Base-by-base conservation (phyloP, 2,888 invertebrate genomes). In the Notocelia uddmanniana region DNA sequence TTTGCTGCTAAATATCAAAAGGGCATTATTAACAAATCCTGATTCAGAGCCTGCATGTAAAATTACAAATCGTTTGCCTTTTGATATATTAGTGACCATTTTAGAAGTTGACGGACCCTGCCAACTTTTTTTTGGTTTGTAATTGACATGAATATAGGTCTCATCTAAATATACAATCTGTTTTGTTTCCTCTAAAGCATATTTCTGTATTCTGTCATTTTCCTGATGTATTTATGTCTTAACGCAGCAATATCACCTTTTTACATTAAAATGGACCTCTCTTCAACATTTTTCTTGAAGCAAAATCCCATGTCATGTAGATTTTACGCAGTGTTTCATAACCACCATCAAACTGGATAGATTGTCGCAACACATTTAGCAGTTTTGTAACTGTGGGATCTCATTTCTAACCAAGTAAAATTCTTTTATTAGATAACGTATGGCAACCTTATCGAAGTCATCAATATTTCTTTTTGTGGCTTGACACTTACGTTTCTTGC, bases 381-480 rank as follows among this genome's bases (percentile, higher is more conserved):
- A 6, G 54, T 10, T 54, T 54, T 54, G 18, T 18, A 58, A 58
- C 34, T 58, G 21, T 52, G 52, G 52, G 11, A 21, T 21, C 11
- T 21, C 52, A 52, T 52, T 21, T 52, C 52, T 52, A 10, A 52
- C 52, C 21, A 52, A 52, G 52, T 52, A 52, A 52, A 52, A 52
- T 52, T 19, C 19, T 21, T 52, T 21, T 21, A 52, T 52, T 52
- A 52, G 52, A 11, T 52, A 21, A 21, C 52, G 52, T 52, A 52
- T 52, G 52, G 52, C 52, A 52, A 52, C 21, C 21, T 52, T 52
- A 52, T 52, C 52, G 11, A 52, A 52, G 21, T 52, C 52, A 52
- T 52, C 52, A 52, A 52, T 52, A 52, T 52, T 52, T 52, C 21
- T 52, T 9, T 52, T 52, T n/a, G n/a, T n/a, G n/a, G n/a, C n/a